These are phyloP conservation scores for Coreius guichenoti DNA, from an alignment of 2,797 vertebrate genomes.

Conservation along the genomic window DNA sequence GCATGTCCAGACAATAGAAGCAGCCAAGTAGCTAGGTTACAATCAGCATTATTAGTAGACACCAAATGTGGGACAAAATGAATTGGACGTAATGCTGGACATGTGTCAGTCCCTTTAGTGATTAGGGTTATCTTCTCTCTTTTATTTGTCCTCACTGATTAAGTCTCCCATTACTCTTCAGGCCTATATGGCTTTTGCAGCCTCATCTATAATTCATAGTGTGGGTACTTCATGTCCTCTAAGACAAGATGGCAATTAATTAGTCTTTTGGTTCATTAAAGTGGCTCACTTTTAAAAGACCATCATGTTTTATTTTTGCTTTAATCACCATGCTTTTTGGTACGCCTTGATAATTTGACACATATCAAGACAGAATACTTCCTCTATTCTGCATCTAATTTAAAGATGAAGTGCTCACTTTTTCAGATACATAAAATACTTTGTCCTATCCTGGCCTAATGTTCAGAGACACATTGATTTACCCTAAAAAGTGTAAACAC, in stretches of 20 bases:
- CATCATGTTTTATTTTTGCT: slow-evolving; percentile 75
- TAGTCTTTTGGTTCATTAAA: slow-evolving; percentile 78
- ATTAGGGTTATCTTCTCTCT: slow-evolving; percentile 53
- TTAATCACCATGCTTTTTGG: slow-evolving; percentile 72
- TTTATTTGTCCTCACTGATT: slow-evolving; percentile 61
- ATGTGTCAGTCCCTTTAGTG: slow-evolving; percentile 44
- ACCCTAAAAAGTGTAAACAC: neutral
- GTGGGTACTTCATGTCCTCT: slow-evolving; percentile 65
- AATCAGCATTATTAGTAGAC: slow-evolving; percentile 48
- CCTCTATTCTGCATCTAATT: neutral
- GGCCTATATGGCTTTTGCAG: slow-evolving; percentile 54
- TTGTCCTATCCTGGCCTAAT: neutral
- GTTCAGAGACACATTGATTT: neutral
- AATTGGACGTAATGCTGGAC: slow-evolving; percentile 23
- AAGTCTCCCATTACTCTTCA: slow-evolving; percentile 62
- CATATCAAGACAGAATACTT: slow-evolving; percentile 40
- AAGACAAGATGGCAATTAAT: slow-evolving; percentile 73
- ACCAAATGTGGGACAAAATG: slow-evolving; percentile 16
- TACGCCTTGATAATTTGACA: slow-evolving; percentile 65
- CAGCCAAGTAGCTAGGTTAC: slow-evolving; percentile 36
- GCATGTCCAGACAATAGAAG: slow-evolving; percentile 55
- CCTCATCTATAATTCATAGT: slow-evolving; percentile 74
- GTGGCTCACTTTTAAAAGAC: slow-evolving; percentile 70
- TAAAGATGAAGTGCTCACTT: neutral
- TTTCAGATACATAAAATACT: neutral